Base-by-base conservation (phyloP, 2,797 vertebrate genomes). In the Myotis pilosus region DNA sequence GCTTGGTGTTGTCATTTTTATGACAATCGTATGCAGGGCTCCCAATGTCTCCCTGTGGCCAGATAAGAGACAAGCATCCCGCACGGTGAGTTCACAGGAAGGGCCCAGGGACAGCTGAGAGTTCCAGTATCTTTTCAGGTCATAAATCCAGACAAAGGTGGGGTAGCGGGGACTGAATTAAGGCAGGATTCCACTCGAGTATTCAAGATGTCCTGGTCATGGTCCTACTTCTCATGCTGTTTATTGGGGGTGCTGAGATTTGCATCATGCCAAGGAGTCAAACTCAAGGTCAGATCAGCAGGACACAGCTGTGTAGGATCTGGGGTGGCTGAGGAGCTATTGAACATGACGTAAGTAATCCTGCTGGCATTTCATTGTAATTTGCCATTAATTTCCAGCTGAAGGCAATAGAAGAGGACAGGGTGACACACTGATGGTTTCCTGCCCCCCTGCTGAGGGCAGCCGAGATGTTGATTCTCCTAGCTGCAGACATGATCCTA, bases 381-480 rank as follows among this genome's bases (percentile, higher is more conserved):
- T 30, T 51, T 41, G 19, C 72, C 85, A 79, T 82, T 90, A 66
- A 72, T 86, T 87, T 93, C 94, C 78, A 88, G 57, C 71, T 23
- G 89, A 88, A 49, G 74, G 28, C 75, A 30, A 55, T 60, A 69
- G 78, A 71, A 74, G 11, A 23, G 64, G 84, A 60, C 60, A 20
- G 76, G 16, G 41, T 38, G 95, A 71, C 69, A 28, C 83, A 51
- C 94, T 92, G 71, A 88, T 88, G 81, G 68, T 9, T 92, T 88
- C 93, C 82, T 68, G 93, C 78, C 33, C 64, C 64, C 81, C 5
- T 30, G 30, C 87, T 60, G 74, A 74, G 11, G 78, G 88, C 68
- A 72, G 90, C 64, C 36, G 57, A 38, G 28, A 66, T 93, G 72
- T 80, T 85, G 86, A 25, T 92, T 89, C 94, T 94, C 55, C 78